phyloP scores from a whole-genome alignment of 1,140 invertebrate genomes.

The Potamilus streckersoni region DNA sequence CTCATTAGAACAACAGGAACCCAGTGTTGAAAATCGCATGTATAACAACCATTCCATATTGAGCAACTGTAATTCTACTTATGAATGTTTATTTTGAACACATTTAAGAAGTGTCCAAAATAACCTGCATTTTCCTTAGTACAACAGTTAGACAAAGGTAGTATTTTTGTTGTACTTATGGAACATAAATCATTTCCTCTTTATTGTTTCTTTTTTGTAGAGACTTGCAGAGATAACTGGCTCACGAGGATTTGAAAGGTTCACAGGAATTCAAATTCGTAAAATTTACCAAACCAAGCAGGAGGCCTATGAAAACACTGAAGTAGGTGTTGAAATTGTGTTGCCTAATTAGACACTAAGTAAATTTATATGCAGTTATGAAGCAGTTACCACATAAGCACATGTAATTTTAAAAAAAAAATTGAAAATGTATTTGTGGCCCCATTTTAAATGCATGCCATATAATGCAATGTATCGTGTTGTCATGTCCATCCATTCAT shows the following conservation, averaged over 20 bases:
- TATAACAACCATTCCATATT: too few relatives aligned
- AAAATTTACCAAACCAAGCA: constrained; percentile 83
- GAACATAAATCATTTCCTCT: background rate
- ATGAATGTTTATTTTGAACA: background rate
- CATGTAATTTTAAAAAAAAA: too few relatives aligned
- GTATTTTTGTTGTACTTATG: background rate
- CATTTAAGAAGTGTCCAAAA: background rate
- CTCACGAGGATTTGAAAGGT: constrained; percentile 92
- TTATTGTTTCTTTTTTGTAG: constrained; percentile 65
- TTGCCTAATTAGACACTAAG: background rate
- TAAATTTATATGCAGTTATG: background rate
- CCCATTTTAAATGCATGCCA: background rate
- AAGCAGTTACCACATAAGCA: background rate
- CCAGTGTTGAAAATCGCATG: too few relatives aligned
- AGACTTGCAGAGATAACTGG: constrained; percentile 89
- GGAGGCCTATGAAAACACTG: constrained; percentile 83
- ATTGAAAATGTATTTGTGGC: background rate
- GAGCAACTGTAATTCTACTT: background rate
- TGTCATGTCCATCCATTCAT: too few relatives aligned
- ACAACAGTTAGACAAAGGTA: too few relatives aligned
- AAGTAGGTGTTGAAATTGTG: constrained; percentile 70
- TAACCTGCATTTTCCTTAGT: too few relatives aligned
- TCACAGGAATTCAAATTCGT: constrained; percentile 92
- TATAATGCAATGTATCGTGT: background rate
- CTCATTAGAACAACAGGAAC: too few relatives aligned